These are phyloP conservation scores for Gymnothorax javanicus DNA, from an alignment of 2,797 vertebrate genomes.

Conservation along the genomic window DNA sequence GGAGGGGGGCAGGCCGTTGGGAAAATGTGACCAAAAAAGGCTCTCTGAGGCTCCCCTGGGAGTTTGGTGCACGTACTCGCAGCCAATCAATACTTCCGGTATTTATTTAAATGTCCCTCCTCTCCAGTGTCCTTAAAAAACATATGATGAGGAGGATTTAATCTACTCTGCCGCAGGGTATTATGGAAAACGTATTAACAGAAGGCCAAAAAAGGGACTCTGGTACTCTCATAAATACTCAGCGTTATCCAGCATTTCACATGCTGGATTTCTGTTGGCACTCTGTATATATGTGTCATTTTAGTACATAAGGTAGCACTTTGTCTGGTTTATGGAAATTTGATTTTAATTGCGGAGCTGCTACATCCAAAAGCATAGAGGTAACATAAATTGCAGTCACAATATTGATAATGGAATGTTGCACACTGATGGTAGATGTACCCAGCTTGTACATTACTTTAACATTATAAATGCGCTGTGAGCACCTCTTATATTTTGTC, in stretches of 20 bases:
- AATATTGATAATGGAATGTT: background rate
- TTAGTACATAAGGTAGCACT: background rate
- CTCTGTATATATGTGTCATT: background rate
- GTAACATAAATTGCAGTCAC: background rate
- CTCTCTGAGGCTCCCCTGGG: background rate
- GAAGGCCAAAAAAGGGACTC: background rate
- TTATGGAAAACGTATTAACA: background rate
- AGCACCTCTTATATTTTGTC: background rate
- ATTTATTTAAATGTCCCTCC: background rate
- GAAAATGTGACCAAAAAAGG: constrained; percentile 8
- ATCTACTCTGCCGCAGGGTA: background rate
- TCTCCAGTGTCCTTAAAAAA: background rate
- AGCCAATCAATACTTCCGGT: constrained; percentile 1
- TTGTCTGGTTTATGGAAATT: background rate
- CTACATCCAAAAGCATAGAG: background rate
- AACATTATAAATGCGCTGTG: background rate
- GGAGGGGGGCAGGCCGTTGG: background rate
- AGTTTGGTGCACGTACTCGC: background rate
- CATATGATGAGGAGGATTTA: constrained; percentile 2
- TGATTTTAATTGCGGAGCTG: background rate
- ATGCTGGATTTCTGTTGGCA: background rate
- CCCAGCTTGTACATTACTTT: background rate
- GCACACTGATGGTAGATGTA: background rate
- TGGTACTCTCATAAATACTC: background rate
- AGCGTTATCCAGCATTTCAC: background rate